Percentiles rank a stretch among this genome's conserved stretches.
phyloP scores from a whole-genome alignment of 2,888 invertebrate genomes.

The Tetropium fuscum region DNA sequence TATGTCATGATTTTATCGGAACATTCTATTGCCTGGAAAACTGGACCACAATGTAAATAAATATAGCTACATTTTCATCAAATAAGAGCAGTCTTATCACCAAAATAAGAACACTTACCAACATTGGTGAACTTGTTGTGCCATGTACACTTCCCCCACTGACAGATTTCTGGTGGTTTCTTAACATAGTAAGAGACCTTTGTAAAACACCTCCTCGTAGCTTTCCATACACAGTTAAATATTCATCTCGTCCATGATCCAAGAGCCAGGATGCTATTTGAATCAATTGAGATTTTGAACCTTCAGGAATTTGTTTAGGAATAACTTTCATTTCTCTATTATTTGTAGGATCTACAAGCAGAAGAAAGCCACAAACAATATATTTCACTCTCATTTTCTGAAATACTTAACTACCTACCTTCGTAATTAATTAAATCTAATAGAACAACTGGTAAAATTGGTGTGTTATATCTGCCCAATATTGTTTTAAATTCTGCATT shows the following conservation, averaged over 20 bases:
- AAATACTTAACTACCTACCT: conserved; percentile 40
- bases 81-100: no score
- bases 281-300: conserved; percentile 77
- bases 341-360: conserved; percentile 40
- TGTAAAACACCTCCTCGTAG: conserved; percentile 82
- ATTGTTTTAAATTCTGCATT: conserved; percentile 91
- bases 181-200: conserved; percentile 79
- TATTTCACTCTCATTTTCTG: no score
- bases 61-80: no score
- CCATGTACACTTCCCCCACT: conserved; percentile 81
- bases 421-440: conserved; percentile 82
- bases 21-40: no score
- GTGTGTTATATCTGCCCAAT: conserved; percentile 86
- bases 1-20: no score
- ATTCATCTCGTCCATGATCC: conserved; percentile 79
- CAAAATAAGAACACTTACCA: conserved; percentile 69
- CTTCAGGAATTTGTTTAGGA: conserved; percentile 77
- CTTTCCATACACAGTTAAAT: conserved; percentile 80
- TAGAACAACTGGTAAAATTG: conserved; percentile 87
- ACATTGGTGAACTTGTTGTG: conserved; percentile 69
- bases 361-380: neutral
- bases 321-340: conserved; percentile 62
- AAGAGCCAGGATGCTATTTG: conserved; percentile 90
- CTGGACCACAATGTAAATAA: neutral
- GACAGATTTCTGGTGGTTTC: conserved; percentile 83